Evolutionary conservation across 23 tunicate genomes (phyloP), one percentile per base, ranked within the genome.

Genomic region (Diplosoma virens): DNA sequence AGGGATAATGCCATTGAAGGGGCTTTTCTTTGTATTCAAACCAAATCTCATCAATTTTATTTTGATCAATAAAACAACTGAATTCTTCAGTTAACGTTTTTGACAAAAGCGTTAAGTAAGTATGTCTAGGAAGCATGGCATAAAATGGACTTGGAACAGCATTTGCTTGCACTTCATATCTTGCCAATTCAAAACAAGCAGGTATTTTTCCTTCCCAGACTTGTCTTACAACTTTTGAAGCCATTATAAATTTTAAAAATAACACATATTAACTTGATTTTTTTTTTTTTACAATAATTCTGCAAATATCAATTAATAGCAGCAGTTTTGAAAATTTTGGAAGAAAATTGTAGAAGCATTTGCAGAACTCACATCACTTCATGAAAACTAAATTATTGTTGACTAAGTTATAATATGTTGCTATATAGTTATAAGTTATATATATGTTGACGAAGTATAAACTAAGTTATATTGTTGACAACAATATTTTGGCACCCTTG

Each of bases 1-100:
- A 81, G 25, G 97, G 92, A 69, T 85, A 80, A 33, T 92, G 92
- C 97, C 97, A 92, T 11, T 68, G 79, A 18, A 92, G 78, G 25
- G 97, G 84, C 24, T 68, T 53, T 25, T 90, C 92, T 37, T 81
- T 76, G 54, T 41, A 85, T 37, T 92, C 97, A 48, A 66, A 92
- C 97, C 97, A 92, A 26, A 92, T 55, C 26, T 92, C 85, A 28
- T 59, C 77, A 0, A n/a, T 52, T 1, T 53, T 30, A 7, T 47
- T 61, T 14, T 46, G 35, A 6, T 81, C 82, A 23, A 77, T 75
- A 34, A 37, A 69, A 0, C 37, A 25, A 18, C 50, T 24, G 70
- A 92, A 92, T 81, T 46, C 65, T 17, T 92, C 82, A 30, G 17
- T 34, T 23, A 92, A 67, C 54, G 82, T 33, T 20, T 85, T 50